Conservation (phyloP, 2,113 vertebrate genomes). For the Dunckerocampus dactyliophorus region DNA sequence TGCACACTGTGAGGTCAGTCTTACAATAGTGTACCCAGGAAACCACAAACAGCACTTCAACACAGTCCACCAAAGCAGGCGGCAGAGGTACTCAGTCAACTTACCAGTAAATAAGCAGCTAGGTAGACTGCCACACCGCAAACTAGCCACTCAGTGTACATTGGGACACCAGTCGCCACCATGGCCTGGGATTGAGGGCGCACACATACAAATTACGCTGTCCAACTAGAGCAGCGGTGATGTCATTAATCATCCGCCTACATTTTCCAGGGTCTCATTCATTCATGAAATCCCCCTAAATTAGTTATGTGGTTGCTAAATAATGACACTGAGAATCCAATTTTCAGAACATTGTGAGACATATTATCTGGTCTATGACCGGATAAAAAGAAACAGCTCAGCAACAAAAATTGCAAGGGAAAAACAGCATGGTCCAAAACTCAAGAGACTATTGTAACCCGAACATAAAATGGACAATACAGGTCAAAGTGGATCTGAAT, state of each 20-base stretch:
- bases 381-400: background rate
- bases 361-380: background rate
- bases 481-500: no score
- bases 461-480: no score
- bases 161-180: slow-evolving; percentile 50
- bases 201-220: slow-evolving; percentile 50
- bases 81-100: slow-evolving; percentile 34
- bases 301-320: slow-evolving; percentile 39
- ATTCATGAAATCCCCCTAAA: slow-evolving; percentile 38
- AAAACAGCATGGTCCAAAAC: no score
- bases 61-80: slow-evolving; percentile 28
- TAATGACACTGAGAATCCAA: slow-evolving; percentile 22
- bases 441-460: no score
- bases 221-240: slow-evolving; percentile 59
- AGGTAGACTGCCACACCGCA: slow-evolving; percentile 60
- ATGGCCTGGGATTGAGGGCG: slow-evolving; percentile 30
- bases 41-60: slow-evolving; percentile 57
- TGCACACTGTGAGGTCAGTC: slow-evolving; percentile 26
- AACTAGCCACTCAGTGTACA: slow-evolving; percentile 57
- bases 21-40: slow-evolving; percentile 27
- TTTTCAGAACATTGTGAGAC: slow-evolving; percentile 30
- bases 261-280: slow-evolving; percentile 65
- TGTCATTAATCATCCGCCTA: slow-evolving; percentile 64
- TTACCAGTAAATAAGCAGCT: slow-evolving; percentile 61
- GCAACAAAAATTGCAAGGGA: background rate